Evolutionary conservation across 2,797 vertebrate species (phyloP), one percentile per base, ranked within the genome.

Genomic region (Microctenopoma stevenorrisi): DNA sequence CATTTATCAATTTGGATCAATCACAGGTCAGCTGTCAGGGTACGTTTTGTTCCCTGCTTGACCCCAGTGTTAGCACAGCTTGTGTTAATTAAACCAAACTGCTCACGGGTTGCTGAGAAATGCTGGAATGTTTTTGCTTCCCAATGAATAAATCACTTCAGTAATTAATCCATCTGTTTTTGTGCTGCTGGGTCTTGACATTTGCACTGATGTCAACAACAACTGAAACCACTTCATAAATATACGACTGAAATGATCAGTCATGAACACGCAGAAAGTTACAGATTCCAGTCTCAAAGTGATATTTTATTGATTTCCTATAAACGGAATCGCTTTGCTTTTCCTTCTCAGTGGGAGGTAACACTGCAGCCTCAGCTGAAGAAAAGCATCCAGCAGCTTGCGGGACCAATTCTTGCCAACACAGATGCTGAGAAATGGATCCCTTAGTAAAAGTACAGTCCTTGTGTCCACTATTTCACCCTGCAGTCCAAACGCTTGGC

Each of bases 221-320:
- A 33, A 57, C 26, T 50, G 44, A 50, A 78, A 73, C 72, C 47
- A 33, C 54, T 64, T 68, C 14, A 52, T 68, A 25, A 56, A 50
- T 4, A 49, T 28, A 25, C 28, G 58, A 30, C 16, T 63, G 5
- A 43, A 82, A 73, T 16, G 33, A 61, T 67, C 42, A 30, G 37
- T 42, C 51, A 40, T 43, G 28, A 61, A 69, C 48, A n/a, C 18
- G 49, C 58, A 53, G 66, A 68, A 47, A 69, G 40, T 57, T 59
- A 67, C 28, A 42, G 59, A 73, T 74, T 74, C 61, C 51, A 60
- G 70, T 58, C 75, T 76, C 71, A 26, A 74, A 61, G 53, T 25
- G 59, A 64, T 64, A 54, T 63, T 74, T 83, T 40, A 86, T 82
- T 61, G 81, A 83, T 84, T 56, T 61, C 26, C n/a, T 42, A 33